Base-by-base conservation (phyloP, 2,113 vertebrate genomes). In the Menura novaehollandiae region DNA sequence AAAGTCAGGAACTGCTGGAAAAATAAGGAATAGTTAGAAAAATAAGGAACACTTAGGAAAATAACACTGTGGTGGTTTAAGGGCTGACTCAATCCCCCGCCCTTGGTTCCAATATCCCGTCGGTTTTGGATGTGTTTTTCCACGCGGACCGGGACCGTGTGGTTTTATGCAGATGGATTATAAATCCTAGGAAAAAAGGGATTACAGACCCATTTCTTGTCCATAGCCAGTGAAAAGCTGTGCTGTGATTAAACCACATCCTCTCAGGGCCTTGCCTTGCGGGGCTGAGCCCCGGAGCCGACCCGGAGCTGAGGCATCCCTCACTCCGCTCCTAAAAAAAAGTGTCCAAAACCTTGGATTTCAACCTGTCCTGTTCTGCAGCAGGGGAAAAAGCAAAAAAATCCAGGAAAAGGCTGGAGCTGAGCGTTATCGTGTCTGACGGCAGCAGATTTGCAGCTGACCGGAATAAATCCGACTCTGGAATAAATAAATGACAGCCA, bases 71-170 rank as follows among this genome's bases (percentile, higher is more conserved):
- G 26, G 7, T 2, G 85, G 43, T 81, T 84, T 41, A 20, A 72
- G n/a, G 30, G 44, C n/a, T 32, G 32, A 20, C 11, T 32, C 18
- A 32, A 3, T n/a, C 4, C 1, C 12, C 37, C 27, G 24, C 24
- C 71, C 64, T 28, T 1, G 5, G 3, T 30, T 19, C 68, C 8
- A 2, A 39, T 11, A 27, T 7, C 68, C 43, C 22, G 2, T n/a
- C 5, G 22, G 13, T 91, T 53, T 58, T 0, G 22, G 69, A 39
- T 16, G 44, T 1, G 43, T 30, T 62, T 68, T 28, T 19, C 84
- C 15, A 20, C 28, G 1, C 1, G 9, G 13, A 5, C 11, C 0
- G 3, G 80, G 56, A 43, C 9, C 1, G 18, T 0, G 1, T 1
- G 15, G 10, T 4, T 79, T 71, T 58, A 7, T 4, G 5, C 68